These are phyloP conservation scores for Drosophila anomalata DNA, from an alignment of 2,888 invertebrate species.

Conservation along the genomic window DNA sequence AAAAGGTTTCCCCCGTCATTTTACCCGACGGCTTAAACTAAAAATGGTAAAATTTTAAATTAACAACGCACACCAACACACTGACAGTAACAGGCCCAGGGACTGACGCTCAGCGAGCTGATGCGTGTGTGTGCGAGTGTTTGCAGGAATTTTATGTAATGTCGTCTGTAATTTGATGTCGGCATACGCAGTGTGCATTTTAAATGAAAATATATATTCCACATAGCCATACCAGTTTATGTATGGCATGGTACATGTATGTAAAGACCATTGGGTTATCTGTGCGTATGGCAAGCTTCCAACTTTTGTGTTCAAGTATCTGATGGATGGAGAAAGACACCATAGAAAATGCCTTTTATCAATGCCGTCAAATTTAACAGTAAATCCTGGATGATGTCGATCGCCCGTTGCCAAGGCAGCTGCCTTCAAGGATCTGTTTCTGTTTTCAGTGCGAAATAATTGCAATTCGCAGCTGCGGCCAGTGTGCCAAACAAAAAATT, in stretches of 20 bases:
- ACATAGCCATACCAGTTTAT: conserved; percentile 4
- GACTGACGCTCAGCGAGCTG: conserved; percentile 16
- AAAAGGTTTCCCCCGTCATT: conserved; percentile 27
- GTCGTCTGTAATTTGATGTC: conserved; percentile 73
- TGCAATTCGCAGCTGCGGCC: conserved; percentile 29
- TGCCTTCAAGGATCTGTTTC: conserved; percentile 27
- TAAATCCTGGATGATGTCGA: conserved; percentile 19
- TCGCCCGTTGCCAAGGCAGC: conserved; percentile 27
- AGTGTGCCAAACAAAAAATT: conserved; percentile 17
- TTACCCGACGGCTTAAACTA: conserved; percentile 58
- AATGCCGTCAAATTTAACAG: conserved; percentile 6
- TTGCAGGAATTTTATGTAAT: conserved; percentile 63
- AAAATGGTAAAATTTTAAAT: conserved; percentile 71
- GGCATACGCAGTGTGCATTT: conserved; percentile 69
- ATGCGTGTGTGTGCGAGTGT: conserved; percentile 31
- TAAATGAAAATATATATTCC: conserved; percentile 53
- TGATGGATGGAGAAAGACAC: conserved; percentile 15
- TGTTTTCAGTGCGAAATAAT: conserved; percentile 33
- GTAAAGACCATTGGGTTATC: conserved; percentile 17
- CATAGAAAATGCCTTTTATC: conserved; percentile 38
- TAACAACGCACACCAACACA: conserved; percentile 44
- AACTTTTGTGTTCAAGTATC: conserved; percentile 38
- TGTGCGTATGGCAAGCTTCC: conserved; percentile 28
- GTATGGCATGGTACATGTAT: conserved; percentile 6
- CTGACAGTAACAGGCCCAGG: conserved; percentile 6